Evolutionary conservation across 2,113 vertebrate species (phyloP), one percentile per base, ranked within the genome.

Genomic region (Bujurquina vittata): DNA sequence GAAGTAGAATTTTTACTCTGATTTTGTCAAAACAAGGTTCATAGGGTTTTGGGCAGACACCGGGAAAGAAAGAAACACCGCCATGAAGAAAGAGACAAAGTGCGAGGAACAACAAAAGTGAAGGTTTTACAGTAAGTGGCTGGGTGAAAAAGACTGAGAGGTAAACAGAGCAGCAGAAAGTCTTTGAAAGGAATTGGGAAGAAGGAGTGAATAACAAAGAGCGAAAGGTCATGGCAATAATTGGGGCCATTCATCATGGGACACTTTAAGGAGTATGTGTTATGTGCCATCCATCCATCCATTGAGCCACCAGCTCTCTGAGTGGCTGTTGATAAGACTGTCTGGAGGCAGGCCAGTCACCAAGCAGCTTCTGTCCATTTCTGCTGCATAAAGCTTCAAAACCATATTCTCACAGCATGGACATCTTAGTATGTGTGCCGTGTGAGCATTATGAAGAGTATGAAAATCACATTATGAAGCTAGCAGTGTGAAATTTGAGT

Each of bases 191-290:
- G 20, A 62, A 65, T 10, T 26, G 9, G 1, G 7, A 35, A 35
- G 33, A 80, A 84, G 58, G 75, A 60, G 58, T 79, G 74, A 73
- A 80, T 55, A 63, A 87, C 65, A 82, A 65, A 73, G 15, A 54
- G 52, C 29, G 77, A 90, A 93, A 91, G 90, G 90, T 93, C 86
- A 89, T 5, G 33, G 52, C 77, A 69, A 59, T 90, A 89, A 91
- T 89, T 91, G 82, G 60, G 84, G 57, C 65, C 72, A 88, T 91
- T 89, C 80, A 90, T 90, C 87, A 89, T 67, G 20, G 72, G 81
- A 85, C 84, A 72, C 56, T 85, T 91, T 91, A 84, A 85, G 81
- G 75, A 80, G 75, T 82, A 85, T 73, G 81, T 88, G 87, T 88
- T 84, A 80, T 83, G 85, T 77, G 59, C 84, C 79, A 83, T 87